A percentile compares a stretch with the other conserved stretches of the same genome.
Evolutionary conservation across 2,797 vertebrate genomes (phyloP).

Genomic region (Rhinophrynus dorsalis): DNA sequence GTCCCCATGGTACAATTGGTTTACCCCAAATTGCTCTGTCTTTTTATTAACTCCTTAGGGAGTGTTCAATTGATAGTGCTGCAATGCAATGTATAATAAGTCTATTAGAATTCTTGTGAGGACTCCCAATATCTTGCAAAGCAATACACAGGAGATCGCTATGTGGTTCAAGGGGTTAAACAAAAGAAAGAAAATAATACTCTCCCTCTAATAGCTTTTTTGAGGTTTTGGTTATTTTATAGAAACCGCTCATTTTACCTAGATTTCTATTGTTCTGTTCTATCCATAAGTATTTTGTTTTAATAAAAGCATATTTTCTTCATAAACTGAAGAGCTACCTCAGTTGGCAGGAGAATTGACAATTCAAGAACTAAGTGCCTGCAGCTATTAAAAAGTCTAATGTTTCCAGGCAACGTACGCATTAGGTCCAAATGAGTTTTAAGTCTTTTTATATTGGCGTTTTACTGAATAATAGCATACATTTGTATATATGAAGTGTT

Average conservation of each 20-base stretch:
- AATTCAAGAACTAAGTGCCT: constrained; percentile 35
- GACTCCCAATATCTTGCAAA: no score
- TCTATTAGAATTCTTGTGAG: no score
- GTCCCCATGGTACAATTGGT: no score
- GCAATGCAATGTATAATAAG: no score
- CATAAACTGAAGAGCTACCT: constrained; percentile 23
- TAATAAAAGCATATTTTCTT: constrained; percentile 32
- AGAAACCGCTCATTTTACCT: not conserved
- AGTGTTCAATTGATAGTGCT: no score
- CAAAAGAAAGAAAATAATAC: not conserved
- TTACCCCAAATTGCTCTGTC: no score
- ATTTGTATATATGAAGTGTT: constrained; percentile 21
- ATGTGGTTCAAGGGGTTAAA: no score
- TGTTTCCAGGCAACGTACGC: constrained; percentile 40
- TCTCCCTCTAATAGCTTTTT: no score
- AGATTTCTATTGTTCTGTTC: constrained; percentile 1
- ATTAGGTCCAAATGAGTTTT: constrained; percentile 21
- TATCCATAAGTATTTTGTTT: constrained; percentile 30
- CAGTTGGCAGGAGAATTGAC: constrained; percentile 27
- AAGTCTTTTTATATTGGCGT: constrained; percentile 19
- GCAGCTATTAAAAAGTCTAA: constrained; percentile 31
- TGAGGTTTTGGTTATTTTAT: not conserved
- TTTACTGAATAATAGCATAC: constrained; percentile 7
- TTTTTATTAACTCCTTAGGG: no score
- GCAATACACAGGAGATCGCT: no score